Evolutionary conservation across 1,140 invertebrate genomes (phyloP).

Genomic region (Leptinotarsa defecta): DNA sequence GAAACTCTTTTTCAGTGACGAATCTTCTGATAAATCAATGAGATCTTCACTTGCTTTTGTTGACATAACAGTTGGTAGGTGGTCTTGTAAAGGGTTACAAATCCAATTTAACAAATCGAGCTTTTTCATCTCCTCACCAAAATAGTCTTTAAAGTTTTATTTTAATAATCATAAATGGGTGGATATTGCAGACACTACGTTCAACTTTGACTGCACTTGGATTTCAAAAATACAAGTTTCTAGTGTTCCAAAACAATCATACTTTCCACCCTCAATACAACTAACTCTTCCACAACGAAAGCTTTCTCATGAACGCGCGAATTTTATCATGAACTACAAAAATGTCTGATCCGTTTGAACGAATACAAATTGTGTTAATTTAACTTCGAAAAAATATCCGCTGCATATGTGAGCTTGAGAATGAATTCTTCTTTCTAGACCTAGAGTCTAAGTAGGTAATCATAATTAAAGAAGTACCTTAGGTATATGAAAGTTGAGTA

Average conservation of each 20-base stretch:
- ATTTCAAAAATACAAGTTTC: constrained; percentile 12
- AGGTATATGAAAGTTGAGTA: no score
- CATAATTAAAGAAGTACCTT: no score
- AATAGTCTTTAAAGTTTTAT: neutral
- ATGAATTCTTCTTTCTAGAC: no score
- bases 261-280: constrained; percentile 1
- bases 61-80: neutral
- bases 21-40: neutral
- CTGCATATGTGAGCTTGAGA: no score
- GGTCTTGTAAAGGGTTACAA: neutral
- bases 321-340: neutral
- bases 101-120: neutral
- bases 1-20: constrained; percentile 2
- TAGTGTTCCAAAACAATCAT: constrained; percentile 18
- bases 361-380: neutral
- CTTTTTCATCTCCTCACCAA: constrained; percentile 9
- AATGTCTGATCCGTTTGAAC: neutral
- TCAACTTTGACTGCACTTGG: constrained; percentile 7
- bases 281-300: neutral
- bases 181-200: neutral
- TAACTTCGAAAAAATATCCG: neutral
- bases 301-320: neutral
- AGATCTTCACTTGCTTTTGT: neutral
- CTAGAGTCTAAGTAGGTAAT: no score
- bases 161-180: neutral